Evolutionary conservation across 2,888 invertebrate species (phyloP), one percentile per base, ranked within the genome.

Genomic region (Leucozona laternaria): DNA sequence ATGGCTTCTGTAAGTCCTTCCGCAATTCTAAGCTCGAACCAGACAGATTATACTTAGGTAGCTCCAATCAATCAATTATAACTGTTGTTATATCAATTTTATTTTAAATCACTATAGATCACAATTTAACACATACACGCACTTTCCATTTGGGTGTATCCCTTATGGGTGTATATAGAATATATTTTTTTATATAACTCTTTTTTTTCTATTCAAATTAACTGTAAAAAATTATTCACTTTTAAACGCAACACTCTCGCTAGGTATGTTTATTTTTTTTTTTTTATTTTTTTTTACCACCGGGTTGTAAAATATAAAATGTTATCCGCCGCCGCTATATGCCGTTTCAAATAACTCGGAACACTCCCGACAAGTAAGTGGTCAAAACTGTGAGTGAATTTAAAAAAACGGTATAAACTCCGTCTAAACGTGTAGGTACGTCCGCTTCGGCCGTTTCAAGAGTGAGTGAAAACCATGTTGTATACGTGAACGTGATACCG

Each of bases 311-410:
- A 70, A 37, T 28, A 43, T 71, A 22, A 45, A 68, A 58, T 55
- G 22, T 50, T 48, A 80, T 85, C 80, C 81, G 85, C 62, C 66
- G 48, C 31, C 66, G 66, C 37, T 3, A 2, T 60, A 53, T 8
- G 8, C 25, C 77, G 78, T 71, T 79, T 75, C 73, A 70, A 60
- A 82, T 62, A 57, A 79, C 64, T 70, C 86, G 91, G 91, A 91
- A 90, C 91, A 91, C 91, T 90, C 91, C 91, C 91, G 91, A 90
- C 91, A 90, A 91, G 91, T 92, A 90, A 90, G 92, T 92, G 91
- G 91, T 92, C 91, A 90, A 89, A 91, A 91, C 82, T 82, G 86
- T 86, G 86, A 86, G 86, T 86, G 86, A 82, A 82, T 86, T 86
- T 82, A 82, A 86, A 82, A 70, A 70, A 75, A 66, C 28, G 20